Evolutionary conservation across 2,888 invertebrate species (phyloP), one percentile per base, ranked within the genome.

Genomic region (Lepidonotus clava): DNA sequence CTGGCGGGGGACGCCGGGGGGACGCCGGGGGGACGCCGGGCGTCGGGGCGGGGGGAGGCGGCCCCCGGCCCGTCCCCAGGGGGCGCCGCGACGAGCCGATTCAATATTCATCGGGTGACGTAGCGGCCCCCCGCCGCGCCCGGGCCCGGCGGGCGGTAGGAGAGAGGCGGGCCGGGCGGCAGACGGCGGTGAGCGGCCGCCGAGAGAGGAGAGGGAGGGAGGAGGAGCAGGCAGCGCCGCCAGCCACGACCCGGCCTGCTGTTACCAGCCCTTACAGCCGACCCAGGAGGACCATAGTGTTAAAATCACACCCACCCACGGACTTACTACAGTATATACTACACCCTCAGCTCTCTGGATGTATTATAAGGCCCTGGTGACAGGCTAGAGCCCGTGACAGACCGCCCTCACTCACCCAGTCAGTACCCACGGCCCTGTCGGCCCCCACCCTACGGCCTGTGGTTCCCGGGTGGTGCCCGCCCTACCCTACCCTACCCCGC

Each of bases 101-200:
- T 83, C 83, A 83, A 83, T 83, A 83, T 83, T 83, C 83, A 83
- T 83, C 34, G 24, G n/a, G 83, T 83, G 83, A 83, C 83, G 83
- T 83, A 53, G 83, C 1, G 83, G 83, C 83, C 83, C 83, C 83
- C 24, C 56, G 83, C 83, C 83, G 83, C 24, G 53, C 34, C 80
- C 71, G 11, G 71, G 36, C 71, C 28, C 61, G 18, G 46, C 24
- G 80, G 14, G 24, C 80, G 28, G 34, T 71, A 14, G 71, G 6
- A 71, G 71, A 11, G 14, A 6, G 8, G 28, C 24, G 34, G 14
- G 51, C 46, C 28, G 51, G 46, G 28, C 28, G 21, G 18, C 41
- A 32, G 41, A 34, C 51, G 46, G 28, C 14, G 8, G 14, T 32
- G 24, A 28, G 46, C 46, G 11, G 46, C 80, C 46, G n/a, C 11